Evolutionary conservation across 2,797 vertebrate genomes (phyloP), one percentile per base, ranked within the genome.

Genomic region (Hirundo rustica): DNA sequence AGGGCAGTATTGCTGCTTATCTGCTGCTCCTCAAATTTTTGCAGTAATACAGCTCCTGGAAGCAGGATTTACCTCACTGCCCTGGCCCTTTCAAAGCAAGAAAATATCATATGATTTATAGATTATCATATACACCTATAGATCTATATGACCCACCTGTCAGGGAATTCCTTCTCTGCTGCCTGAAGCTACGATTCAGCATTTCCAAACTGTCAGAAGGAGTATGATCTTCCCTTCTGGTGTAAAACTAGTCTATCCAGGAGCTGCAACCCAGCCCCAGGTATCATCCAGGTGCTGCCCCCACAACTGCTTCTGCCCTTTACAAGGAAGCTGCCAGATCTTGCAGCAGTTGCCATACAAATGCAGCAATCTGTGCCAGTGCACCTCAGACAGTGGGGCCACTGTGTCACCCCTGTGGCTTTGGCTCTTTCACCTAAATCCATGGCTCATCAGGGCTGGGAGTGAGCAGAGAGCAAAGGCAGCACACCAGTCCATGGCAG

Each of bases 391-490:
- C 17, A 21, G 51, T 4, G 3, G 20, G 13, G 36, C 13, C 57
- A 21, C 45, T 15, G 9, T 17, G 20, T 21, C 18, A 25, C 23
- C 16, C 47, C 4, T 1, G 0, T 61, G 34, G 19, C n/a, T 87
- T 54, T 82, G 84, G 30, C n/a, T 89, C 15, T 72, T 87, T 48
- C 38, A 21, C 21, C 23, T 34, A 3, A 16, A 51, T 2, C 40
- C 2, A 2, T 0, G 1, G 29, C 58, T 77, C 36, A 4, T 19
- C 18, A 25, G 38, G 23, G 67, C 40, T 32, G 60, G 15, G 62
- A 36, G 57, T 0, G 2, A 23, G 17, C 0, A 0, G n/a, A 51
- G 27, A n/a, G 53, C 54, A 27, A 61, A 68, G 45, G 42, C 40
- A 71, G 57, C 62, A 15, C 53, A 6, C 11, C n/a, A 7, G 7